Conservation (phyloP, 2,888 invertebrate genomes). For the Cosmorhoe ocellata region DNA sequence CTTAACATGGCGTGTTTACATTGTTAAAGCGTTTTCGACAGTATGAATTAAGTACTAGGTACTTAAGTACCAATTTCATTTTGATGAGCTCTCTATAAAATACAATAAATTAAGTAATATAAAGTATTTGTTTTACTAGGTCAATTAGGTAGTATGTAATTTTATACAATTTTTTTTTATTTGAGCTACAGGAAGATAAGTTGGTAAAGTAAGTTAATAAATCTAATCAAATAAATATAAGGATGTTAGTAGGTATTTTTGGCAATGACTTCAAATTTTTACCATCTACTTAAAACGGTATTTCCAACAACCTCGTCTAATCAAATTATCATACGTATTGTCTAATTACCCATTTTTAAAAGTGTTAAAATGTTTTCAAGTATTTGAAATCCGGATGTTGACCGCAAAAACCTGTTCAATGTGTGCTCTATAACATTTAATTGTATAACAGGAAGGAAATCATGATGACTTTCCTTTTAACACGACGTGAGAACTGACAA, state of each 20-base stretch:
- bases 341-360: constrained; percentile 9
- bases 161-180: no score
- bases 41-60: no score
- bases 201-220: neutral
- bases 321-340: constrained; percentile 18
- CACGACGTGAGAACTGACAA: constrained; percentile 7
- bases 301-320: constrained; percentile 13
- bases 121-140: no score
- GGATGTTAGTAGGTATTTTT: constrained; percentile 13
- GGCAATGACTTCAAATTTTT: constrained; percentile 15
- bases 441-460: constrained; percentile 5
- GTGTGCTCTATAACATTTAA: constrained; percentile 1
- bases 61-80: no score
- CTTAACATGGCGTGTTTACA: no score
- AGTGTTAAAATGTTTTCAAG: constrained; percentile 8
- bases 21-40: no score
- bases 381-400: constrained; percentile 18
- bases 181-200: no score
- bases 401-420: constrained; percentile 7
- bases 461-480: constrained; percentile 9
- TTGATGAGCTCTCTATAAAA: no score
- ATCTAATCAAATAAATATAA: neutral
- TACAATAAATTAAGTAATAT: no score
- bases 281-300: constrained; percentile 10
- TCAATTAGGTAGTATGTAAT: no score